Percentiles rank a stretch among this genome's conserved stretches.
These are phyloP conservation scores for Paradoxurus hermaphroditus DNA, from an alignment of 2,113 vertebrate genomes.

Conservation along the genomic window DNA sequence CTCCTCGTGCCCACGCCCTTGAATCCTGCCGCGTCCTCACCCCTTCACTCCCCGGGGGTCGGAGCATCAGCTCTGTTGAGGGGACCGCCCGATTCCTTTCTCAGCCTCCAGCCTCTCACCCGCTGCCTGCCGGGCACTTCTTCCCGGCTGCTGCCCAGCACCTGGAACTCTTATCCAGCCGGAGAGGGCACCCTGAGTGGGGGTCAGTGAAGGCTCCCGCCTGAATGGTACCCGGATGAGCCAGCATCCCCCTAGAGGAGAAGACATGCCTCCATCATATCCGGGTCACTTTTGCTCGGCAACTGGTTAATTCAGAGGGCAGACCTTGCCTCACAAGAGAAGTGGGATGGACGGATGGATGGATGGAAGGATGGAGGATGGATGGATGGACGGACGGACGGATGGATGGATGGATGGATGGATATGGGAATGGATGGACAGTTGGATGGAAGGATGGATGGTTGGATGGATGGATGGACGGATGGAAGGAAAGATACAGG, in stretches of 20 bases:
- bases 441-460: background rate
- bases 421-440: background rate
- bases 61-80: background rate
- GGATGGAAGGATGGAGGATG: too few relatives aligned
- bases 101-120: background rate
- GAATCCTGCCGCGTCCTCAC: background rate
- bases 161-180: background rate
- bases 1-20: background rate
- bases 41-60: accelerated
- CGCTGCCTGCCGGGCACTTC: background rate
- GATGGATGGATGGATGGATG: too few relatives aligned
- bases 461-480: background rate
- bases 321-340: background rate
- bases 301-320: background rate
- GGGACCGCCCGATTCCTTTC: background rate
- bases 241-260: background rate
- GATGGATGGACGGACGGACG: too few relatives aligned
- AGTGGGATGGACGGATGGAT: background rate
- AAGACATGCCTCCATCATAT: background rate
- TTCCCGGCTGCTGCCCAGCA: background rate
- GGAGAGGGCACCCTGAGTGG: background rate
- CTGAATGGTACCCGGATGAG: background rate
- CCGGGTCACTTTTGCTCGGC: background rate
- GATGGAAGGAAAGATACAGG: too few relatives aligned
- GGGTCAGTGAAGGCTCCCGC: background rate